Evolutionary conservation across 2,113 vertebrate genomes (phyloP), one percentile per base, ranked within the genome.

Genomic region (Columbina picui): DNA sequence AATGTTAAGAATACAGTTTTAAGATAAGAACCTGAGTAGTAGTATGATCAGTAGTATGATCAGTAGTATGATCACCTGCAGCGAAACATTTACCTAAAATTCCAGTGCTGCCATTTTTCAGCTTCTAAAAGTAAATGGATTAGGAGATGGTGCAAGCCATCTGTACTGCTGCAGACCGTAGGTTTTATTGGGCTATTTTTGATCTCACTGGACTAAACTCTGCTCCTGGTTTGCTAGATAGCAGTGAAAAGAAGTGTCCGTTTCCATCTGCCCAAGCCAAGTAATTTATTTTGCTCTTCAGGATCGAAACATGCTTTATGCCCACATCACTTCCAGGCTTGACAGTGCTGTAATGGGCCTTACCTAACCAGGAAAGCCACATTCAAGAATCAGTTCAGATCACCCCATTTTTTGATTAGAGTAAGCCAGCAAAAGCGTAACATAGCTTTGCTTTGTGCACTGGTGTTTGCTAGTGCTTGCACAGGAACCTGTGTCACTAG

Each of bases 201-300:
- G 73, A 70, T 96, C 87, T 91, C 87, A 47, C 50, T 47, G 81
- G 93, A 76, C 89, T 85, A 14, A 91, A 89, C 61, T 77, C 78
- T 74, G 23, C 75, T 92, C 38, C 75, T 91, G 84, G 57, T 79
- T 82, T 91, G 89, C 89, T 87, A 82, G 91, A 79, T 60, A 94
- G 81, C n/a, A 2, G 38, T 73, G 75, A 83, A 91, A 79, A 87
- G 87, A 90, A 87, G 84, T 65, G 87, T 94, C 65, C 89, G 95
- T 89, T 87, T 91, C 93, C 84, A 82, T 75, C 89, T 87, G 73
- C 67, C 43, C 87, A 64, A 91, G 86, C 65, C 89, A 84, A 96
- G 93, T 94, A 87, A 95, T 87, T 94, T 81, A 75, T 92, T 95
- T 94, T 91, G 81, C 69, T 87, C 45, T 87, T 94, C 84, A 89